Base-by-base conservation (phyloP, 1,140 invertebrate genomes). In the Drosophila subpulchrella region DNA sequence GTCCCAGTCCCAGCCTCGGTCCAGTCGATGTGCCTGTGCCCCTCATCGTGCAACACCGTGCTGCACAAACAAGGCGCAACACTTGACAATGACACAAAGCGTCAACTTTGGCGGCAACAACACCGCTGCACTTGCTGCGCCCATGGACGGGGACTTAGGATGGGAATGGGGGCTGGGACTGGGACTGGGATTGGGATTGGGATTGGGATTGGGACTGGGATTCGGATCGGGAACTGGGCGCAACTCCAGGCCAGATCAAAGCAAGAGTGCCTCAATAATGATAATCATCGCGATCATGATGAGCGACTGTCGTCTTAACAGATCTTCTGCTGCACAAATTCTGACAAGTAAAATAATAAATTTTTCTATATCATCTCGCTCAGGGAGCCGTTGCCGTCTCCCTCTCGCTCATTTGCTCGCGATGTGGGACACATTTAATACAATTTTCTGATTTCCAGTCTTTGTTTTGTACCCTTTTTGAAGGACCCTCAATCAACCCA, bases 211-310 rank as follows among this genome's bases (percentile, higher is more conserved):
- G 24, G 39, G 46, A 36, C 30, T 55, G 38, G 30, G 30, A 32
- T 5, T 32, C 32, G 8, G 32, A 32, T 32, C 32, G 32, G n/a
- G 67, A 46, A 51, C 39, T 38, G 72, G 60, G 61, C 74, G 74
- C 74, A 68, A 57, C 36, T 72, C 30, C 47, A 46, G 70, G 32
- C 46, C 66, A 85, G 88, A 90, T 90, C 85, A 90, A 90, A 90
- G 85, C 85, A 90, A 90, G 85, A 90, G 85, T 89, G 78, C 85
- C 85, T 90, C 85, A 90, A 90, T 90, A 90, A 90, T 73, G 86
- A 90, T 90, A 79, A 90, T 90, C 85, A 90, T 90, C 82, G 72
- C 81, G 46, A 82, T 74, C 56, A 78, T 75, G 60, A 78, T 75
- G 70, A 78, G 75, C 75, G 59, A 75, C 74, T 78, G 54, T 74